Percentiles rank a stretch among this genome's conserved stretches.
These are phyloP conservation scores for Tetragnatha versicolor DNA, from an alignment of 1,140 invertebrate genomes.

Conservation along the genomic window DNA sequence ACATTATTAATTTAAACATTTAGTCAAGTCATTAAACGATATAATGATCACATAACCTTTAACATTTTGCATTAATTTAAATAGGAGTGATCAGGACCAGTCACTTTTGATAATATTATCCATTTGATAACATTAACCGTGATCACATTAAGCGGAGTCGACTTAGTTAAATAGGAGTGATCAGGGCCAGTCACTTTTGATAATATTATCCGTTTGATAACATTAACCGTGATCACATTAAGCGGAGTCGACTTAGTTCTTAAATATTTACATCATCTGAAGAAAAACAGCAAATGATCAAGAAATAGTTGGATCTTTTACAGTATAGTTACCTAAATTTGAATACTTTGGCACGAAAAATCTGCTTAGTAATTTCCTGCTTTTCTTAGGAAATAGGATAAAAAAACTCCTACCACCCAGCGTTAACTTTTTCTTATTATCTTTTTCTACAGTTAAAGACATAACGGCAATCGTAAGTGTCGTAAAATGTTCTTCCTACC, in stretches of 20 bases:
- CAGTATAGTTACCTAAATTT: background rate
- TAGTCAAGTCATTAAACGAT: too few relatives aligned
- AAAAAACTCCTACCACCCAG: background rate
- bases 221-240: background rate
- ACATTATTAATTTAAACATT: too few relatives aligned
- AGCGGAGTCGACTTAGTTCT: background rate
- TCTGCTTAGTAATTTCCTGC: background rate
- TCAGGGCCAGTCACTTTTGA: too few relatives aligned
- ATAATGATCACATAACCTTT: too few relatives aligned
- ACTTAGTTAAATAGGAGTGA: too few relatives aligned
- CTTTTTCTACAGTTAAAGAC: conserved; percentile 3
- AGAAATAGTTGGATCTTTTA: background rate
- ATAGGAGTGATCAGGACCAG: too few relatives aligned
- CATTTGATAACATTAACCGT: too few relatives aligned
- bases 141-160: background rate
- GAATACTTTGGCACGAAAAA: background rate
- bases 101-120: too few relatives aligned
- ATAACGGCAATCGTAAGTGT: conserved; percentile 30
- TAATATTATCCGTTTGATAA: too few relatives aligned
- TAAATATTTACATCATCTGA: background rate
- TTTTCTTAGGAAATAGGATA: background rate
- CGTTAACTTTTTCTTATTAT: background rate
- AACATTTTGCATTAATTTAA: too few relatives aligned
- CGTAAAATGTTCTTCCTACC: conserved; percentile 5
- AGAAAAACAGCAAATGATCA: background rate